These are phyloP conservation scores for Melanerpes formicivorus DNA, from an alignment of 2,113 vertebrate species.

Conservation along the genomic window DNA sequence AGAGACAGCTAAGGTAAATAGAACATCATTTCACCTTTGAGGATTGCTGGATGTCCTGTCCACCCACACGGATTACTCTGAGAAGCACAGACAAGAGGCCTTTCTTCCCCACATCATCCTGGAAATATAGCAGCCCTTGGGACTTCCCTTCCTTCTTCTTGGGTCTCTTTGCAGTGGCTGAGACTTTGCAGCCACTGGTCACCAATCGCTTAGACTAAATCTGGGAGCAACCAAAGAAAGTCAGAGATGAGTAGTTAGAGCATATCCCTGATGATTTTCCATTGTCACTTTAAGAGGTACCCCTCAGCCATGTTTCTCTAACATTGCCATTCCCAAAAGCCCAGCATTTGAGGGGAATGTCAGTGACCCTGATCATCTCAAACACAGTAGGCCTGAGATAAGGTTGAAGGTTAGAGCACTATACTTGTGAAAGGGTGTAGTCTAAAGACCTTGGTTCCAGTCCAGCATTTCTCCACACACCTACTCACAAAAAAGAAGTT, in stretches of 20 bases:
- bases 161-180: fast-evolving
- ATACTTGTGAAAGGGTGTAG: not conserved
- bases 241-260: not conserved
- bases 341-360: not conserved
- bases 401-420: not conserved
- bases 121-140: not conserved
- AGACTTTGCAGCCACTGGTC: not conserved
- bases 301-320: not conserved
- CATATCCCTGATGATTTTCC: not conserved
- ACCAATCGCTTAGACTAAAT: not conserved
- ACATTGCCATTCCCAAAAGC: not conserved
- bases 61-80: not conserved
- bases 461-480: not conserved
- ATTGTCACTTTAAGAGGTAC: not conserved
- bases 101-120: not conserved
- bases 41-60: not conserved
- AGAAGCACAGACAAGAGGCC: not conserved
- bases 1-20: not conserved
- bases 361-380: not conserved
- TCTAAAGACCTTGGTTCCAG: not conserved
- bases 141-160: not conserved
- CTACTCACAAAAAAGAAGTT: not conserved
- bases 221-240: not conserved
- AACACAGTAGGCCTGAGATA: not conserved
- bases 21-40: not conserved